phyloP scores from a whole-genome alignment of 1,140 invertebrate genomes.

The Pseudoatta argentina region DNA sequence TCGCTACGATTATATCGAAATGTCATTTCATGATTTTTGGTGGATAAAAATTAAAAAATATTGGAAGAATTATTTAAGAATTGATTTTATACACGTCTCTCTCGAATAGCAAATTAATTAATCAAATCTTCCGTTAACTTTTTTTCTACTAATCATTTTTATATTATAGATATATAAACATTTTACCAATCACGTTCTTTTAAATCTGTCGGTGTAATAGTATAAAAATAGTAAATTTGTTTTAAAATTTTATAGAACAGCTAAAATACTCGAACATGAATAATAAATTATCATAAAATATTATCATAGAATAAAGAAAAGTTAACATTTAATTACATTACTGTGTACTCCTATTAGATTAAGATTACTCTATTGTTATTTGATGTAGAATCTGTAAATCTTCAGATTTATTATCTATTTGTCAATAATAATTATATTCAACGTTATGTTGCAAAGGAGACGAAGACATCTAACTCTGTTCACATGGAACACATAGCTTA shows the following conservation, averaged over 20 bases:
- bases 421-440: no score
- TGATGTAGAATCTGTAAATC: not conserved
- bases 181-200: not conserved
- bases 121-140: not conserved
- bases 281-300: not conserved
- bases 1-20: not conserved
- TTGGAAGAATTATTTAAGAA: not conserved
- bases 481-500: not conserved
- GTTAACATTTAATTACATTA: no score
- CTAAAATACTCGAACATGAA: not conserved
- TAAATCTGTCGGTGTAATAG: not conserved
- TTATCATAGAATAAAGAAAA: not conserved
- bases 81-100: constrained; percentile 6
- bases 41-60: not conserved
- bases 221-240: not conserved
- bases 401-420: not conserved
- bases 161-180: not conserved
- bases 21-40: not conserved
- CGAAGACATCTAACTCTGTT: not conserved
- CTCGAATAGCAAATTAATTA: not conserved
- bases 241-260: not conserved
- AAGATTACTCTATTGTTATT: no score
- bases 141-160: no score
- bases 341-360: no score
- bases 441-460: not conserved